Evolutionary conservation across 2,888 invertebrate species (phyloP), one percentile per base, ranked within the genome.

Genomic region (Lumbricus terrestris): DNA sequence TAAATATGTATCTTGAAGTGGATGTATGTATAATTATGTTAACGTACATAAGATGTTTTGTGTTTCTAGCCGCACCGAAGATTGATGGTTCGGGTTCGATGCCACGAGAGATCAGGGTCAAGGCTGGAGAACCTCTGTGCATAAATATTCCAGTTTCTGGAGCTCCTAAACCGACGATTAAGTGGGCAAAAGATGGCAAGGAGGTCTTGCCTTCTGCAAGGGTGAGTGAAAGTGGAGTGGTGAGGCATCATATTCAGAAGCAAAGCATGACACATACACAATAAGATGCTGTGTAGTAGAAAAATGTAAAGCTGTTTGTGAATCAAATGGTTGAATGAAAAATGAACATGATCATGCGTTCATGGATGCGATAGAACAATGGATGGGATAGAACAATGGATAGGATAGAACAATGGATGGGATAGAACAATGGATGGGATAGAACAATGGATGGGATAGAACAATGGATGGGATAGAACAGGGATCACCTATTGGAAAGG

Each of bases 71-170:
- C 95, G 97, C 97, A 94, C 99, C 99, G 23, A 97, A 97, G 95
- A 96, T 99, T 89, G 97, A 97, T 95, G 95, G 99, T 92, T 98
- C 98, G 94, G 97, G 97, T 20, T 96, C 99, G 90, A 94, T 94
- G 29, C 98, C 98, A 89, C 97, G 97, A 93, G 98, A 97, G 95
- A 97, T 99, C 94, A 97, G 98, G 95, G 98, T 99, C 40, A 96
- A 98, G 90, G 99, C 99, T 92, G 99, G 99, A 91, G 99, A 99
- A 95, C 98, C 99, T 3, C 97, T 99, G 93, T 97, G 97, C 94
- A 96, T 99, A 93, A 97, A 97, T 95, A 97, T 99, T 95, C 98
- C 98, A 91, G 96, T 99, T 93, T 96, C 97, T 92, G 99, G 99
- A 92, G 97, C 98, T 54, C 99, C 99, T 1, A 97, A 97, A 90